A percentile compares a stretch with the other conserved stretches of the same genome.
phyloP scores from a whole-genome alignment of 2,888 invertebrate species.

The Spodoptera picta region DNA sequence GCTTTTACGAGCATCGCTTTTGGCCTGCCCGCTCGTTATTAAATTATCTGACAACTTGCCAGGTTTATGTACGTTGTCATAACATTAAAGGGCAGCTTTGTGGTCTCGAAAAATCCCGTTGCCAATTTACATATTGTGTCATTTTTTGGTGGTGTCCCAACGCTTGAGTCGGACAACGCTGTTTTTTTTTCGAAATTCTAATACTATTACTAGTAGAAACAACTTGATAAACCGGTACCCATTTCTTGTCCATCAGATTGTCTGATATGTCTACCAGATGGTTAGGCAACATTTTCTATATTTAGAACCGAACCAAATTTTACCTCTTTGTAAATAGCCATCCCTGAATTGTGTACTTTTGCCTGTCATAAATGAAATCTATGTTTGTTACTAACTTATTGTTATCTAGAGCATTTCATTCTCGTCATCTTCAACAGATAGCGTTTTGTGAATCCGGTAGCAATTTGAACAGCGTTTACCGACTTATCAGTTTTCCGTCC shows the following conservation, averaged over 20 bases:
- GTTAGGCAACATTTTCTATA: too few species aligned
- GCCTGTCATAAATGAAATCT: not conserved
- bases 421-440: constrained; percentile 11
- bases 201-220: too few species aligned
- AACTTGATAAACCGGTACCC: too few species aligned
- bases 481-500: constrained; percentile 57
- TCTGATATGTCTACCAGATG: too few species aligned
- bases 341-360: not conserved
- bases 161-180: too few species aligned
- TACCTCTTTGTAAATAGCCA: constrained; percentile 1
- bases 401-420: constrained; percentile 14
- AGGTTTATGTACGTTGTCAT: constrained; percentile 48
- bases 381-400: constrained; percentile 6
- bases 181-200: too few species aligned
- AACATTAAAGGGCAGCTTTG: constrained; percentile 37
- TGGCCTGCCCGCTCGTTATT: constrained; percentile 48
- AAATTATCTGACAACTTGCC: constrained; percentile 57
- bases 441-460: constrained; percentile 15
- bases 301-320: too few species aligned
- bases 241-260: too few species aligned
- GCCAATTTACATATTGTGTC: constrained; percentile 25
- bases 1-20: constrained; percentile 48
- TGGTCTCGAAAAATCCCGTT: constrained; percentile 35
- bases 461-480: constrained; percentile 39
- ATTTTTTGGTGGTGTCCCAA: not conserved